Base-by-base conservation (phyloP, 2,888 invertebrate genomes). In the Brachyptera putata region DNA sequence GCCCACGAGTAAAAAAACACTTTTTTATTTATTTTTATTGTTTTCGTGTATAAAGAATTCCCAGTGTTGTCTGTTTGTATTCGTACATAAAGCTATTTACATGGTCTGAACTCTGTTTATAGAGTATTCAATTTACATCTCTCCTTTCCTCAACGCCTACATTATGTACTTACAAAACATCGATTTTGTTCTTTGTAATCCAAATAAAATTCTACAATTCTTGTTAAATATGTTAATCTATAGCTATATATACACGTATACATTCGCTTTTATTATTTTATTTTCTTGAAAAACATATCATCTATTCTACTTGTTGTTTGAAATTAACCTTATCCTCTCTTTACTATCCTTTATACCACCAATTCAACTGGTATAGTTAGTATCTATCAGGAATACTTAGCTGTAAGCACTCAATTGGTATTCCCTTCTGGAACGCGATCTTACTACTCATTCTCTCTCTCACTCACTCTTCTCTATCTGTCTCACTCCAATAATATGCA, bases 221-320 rank as follows among this genome's bases (percentile, higher is more conserved):
- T 41, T 21, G 16, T 41, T 9, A 46, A 46, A 46, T 46, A 46
- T 46, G 46, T 46, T 46, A 46, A 46, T 46, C 46, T 46, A 13
- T n/a, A 30, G 5, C 30, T 30, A 30, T 5, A 30, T n/a, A n/a
- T n/a, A n/a, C 7, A 24, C 21, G 2, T 21, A 24, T 24, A 1
- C n/a, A 24, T 46, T 16, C 16, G 16, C 21, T 41, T 41, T 41
- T 11, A 9, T 39, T 41, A n/a, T 41, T 41, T 41, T 21, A 16
- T 16, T n/a, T n/a, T n/a, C n/a, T n/a, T n/a, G n/a, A n/a, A n/a
- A n/a, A n/a, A n/a, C n/a, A n/a, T n/a, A n/a, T n/a, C n/a, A n/a
- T n/a, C n/a, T n/a, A n/a, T n/a, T n/a, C n/a, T n/a, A n/a, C n/a
- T n/a, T n/a, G n/a, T n/a, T n/a, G n/a, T n/a, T n/a, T n/a, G n/a